phyloP scores from a whole-genome alignment of 1,140 invertebrate genomes.

The Triops cancriformis region DNA sequence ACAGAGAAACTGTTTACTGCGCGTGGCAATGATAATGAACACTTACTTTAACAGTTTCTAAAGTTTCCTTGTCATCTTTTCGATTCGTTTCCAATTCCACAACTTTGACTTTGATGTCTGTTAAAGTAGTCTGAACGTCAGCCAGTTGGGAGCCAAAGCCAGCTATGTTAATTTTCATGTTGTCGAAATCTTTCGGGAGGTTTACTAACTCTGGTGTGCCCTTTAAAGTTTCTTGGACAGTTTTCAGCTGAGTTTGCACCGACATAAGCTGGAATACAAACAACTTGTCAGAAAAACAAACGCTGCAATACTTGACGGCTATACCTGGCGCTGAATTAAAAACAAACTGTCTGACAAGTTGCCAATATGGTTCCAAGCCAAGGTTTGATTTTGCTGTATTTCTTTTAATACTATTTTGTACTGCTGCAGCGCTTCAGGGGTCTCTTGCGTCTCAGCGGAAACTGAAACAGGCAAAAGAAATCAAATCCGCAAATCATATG shows the following conservation, averaged over 20 bases:
- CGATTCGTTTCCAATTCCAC: neutral
- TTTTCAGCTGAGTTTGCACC: conserved; percentile 7
- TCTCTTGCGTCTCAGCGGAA: neutral
- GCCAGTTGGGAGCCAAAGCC: conserved; percentile 14
- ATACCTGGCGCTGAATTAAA: neutral
- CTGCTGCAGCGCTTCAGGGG: neutral
- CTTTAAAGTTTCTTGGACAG: conserved; percentile 18
- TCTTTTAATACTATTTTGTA: conserved; percentile 8
- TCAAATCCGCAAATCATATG: neutral
- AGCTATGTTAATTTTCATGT: neutral
- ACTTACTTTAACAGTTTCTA: conserved; percentile 4
- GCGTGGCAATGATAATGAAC: neutral
- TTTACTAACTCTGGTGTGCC: conserved; percentile 18
- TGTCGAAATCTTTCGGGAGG: conserved; percentile 18
- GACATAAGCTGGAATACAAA: neutral
- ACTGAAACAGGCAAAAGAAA: neutral
- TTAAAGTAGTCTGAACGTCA: conserved; percentile 1
- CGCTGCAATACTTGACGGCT: neutral
- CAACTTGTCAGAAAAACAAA: neutral
- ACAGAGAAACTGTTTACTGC: neutral
- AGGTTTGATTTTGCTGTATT: conserved; percentile 2
- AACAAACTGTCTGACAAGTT: neutral
- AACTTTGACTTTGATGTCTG: conserved; percentile 9
- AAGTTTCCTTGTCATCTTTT: neutral
- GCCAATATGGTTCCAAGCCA: neutral